Conservation (phyloP, 2,888 invertebrate species). For the Andrena bicolor region DNA sequence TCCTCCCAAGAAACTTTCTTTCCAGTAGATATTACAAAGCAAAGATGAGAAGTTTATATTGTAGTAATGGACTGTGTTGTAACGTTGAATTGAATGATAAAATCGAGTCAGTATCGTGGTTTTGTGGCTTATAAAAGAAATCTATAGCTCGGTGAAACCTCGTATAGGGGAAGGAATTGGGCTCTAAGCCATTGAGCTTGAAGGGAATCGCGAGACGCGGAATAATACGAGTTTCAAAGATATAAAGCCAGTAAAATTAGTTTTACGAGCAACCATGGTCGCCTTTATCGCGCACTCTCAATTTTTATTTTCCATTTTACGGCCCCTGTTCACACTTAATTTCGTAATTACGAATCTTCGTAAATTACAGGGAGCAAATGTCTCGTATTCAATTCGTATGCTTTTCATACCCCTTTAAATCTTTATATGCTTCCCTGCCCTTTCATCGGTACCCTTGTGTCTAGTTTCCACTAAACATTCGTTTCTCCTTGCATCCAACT, state of each 20-base stretch:
- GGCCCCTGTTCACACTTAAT: background rate
- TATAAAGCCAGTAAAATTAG: conserved; percentile 21
- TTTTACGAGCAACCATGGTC: conserved; percentile 1
- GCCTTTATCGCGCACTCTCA: background rate
- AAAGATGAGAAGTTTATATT: background rate
- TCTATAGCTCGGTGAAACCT: background rate
- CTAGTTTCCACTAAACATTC: background rate
- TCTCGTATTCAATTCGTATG: background rate
- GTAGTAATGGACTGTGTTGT: background rate
- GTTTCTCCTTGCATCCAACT: background rate
- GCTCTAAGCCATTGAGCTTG: background rate
- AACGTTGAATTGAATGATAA: background rate
- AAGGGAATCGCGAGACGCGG: conserved; percentile 1
- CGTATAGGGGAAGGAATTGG: background rate
- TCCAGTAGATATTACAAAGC: background rate
- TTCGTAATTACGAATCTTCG: background rate
- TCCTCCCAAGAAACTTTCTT: too few species aligned
- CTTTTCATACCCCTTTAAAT: background rate
- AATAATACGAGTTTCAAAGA: conserved; percentile 5
- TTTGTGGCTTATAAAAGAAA: background rate
- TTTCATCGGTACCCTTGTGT: too few species aligned
- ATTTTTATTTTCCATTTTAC: conserved; percentile 10
- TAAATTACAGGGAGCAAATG: background rate
- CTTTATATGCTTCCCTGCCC: background rate
- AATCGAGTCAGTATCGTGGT: background rate